Percentiles rank a stretch among this genome's conserved stretches.
phyloP scores from a whole-genome alignment of 2,888 invertebrate genomes.

The Megastigmus dorsalis region DNA sequence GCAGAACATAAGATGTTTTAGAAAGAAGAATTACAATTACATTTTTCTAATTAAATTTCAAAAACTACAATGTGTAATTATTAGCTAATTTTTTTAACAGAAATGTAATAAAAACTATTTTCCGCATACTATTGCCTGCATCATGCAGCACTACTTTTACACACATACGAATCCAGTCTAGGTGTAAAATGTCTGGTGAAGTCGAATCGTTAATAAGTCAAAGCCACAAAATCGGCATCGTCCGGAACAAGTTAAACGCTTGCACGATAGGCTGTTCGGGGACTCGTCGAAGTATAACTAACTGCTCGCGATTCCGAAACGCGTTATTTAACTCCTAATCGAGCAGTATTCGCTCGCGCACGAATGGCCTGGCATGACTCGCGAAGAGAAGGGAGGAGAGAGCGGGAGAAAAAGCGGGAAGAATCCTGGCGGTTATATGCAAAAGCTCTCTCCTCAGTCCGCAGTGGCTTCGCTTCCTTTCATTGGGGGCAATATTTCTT shows the following conservation, averaged over 20 bases:
- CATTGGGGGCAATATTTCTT: slow-evolving; percentile 72
- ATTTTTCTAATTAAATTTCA: not conserved
- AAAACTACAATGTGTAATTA: no score
- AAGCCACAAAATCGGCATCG: no score
- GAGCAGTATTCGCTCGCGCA: slow-evolving; percentile 66
- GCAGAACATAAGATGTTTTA: no score
- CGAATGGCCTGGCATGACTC: slow-evolving; percentile 60
- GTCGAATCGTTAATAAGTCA: no score
- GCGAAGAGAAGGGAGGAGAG: slow-evolving; percentile 59
- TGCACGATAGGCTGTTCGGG: slow-evolving; percentile 8
- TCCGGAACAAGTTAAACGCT: slow-evolving; percentile 34
- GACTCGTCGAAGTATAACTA: slow-evolving; percentile 39
- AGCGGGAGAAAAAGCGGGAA: slow-evolving; percentile 48
- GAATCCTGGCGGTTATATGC: slow-evolving; percentile 23
- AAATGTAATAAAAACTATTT: no score
- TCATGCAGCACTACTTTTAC: no score
- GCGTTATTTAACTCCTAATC: slow-evolving; percentile 69
- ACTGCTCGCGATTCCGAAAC: slow-evolving; percentile 37
- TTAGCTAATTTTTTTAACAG: no score
- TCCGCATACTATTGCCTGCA: no score
- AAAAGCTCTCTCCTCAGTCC: not conserved
- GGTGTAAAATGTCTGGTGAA: no score
- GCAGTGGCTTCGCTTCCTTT: slow-evolving; percentile 30
- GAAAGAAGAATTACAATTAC: not conserved
- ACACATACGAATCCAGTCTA: no score